Evolutionary conservation across 1,140 invertebrate genomes (phyloP).

Genomic region (Phymastichus coffea): DNA sequence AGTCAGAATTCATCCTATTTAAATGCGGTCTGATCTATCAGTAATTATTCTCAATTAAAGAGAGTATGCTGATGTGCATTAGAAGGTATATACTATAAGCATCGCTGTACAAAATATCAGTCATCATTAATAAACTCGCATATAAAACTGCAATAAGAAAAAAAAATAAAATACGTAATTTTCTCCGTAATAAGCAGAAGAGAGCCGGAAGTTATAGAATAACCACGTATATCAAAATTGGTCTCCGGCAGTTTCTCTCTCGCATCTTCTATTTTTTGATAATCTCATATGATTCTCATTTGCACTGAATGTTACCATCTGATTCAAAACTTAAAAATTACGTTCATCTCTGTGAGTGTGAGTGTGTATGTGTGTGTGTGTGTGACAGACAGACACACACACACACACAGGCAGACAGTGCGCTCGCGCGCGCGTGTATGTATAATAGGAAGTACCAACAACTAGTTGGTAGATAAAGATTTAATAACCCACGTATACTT

Average conservation of each 20-base stretch:
- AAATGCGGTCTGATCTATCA: neutral
- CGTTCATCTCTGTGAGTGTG: no score
- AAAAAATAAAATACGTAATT: conserved; percentile 2
- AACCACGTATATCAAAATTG: no score
- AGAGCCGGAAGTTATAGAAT: conserved; percentile 18
- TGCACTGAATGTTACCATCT: no score
- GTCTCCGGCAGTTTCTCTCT: neutral
- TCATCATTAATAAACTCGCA: conserved; percentile 11
- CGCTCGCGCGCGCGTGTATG: no score
- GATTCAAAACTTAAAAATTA: no score
- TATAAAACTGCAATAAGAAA: conserved; percentile 10
- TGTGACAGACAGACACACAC: no score
- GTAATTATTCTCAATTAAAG: no score
- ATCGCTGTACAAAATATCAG: conserved; percentile 21
- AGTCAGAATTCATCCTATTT: neutral
- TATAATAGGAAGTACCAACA: no score
- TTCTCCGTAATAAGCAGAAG: conserved; percentile 16
- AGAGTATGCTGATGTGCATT: neutral
- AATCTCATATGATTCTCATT: neutral
- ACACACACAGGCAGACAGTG: no score
- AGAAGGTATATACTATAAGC: conserved; percentile 2
- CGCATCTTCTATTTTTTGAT: neutral
- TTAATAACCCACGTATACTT: neutral
- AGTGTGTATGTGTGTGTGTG: no score
- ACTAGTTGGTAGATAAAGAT: no score